Evolutionary conservation across 1,140 invertebrate species (phyloP), one percentile per base, ranked within the genome.

Genomic region (Stenopsyche tienmushanensis): DNA sequence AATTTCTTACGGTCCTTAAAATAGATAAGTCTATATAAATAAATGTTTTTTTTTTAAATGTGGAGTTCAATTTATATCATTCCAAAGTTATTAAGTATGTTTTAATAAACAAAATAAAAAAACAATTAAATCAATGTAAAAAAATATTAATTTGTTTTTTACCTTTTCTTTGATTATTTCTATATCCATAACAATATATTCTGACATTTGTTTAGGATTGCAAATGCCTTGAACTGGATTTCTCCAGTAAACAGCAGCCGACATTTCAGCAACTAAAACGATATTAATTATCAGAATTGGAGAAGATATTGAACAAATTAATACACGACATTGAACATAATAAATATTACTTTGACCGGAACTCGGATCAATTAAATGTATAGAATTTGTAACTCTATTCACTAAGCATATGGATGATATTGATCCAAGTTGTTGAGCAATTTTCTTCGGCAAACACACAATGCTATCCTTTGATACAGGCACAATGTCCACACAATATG

Each of bases 391-490:
- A 0, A 99, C 94, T 75, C 93, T 87, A 71, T 90, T 82, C 13
- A 97, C 90, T 23, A 99, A 80, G 78, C 94, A 97, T 47, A 99
- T 81, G 10, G 93, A 90, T 44, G 87, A 90, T 73, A 99, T 94
- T 64, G 93, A 93, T n/a, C 95, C 97, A 3, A 98, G 78, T 66
- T 91, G 88, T 72, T 93, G 90, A 5, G 93, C 91, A 60, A 97
- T 75, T 74, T 92, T 91, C 74, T 90, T 88, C 2, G 95, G 87
- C 9, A 99, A 80, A 77, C 97, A 99, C 15, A 99, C 89, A 50
- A 99, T 81, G 75, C 96, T 96, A 77, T 99, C 93, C 77, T 97
- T 98, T 24, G 96, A 99, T 17, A 99, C 77, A 0, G 98, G 97
- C 0, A 97, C 93, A 74, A 99, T 93, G 78, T 99, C 97, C 59